Evolutionary conservation across 2,113 vertebrate species (phyloP).

Genomic region (Gymnarchus niloticus): DNA sequence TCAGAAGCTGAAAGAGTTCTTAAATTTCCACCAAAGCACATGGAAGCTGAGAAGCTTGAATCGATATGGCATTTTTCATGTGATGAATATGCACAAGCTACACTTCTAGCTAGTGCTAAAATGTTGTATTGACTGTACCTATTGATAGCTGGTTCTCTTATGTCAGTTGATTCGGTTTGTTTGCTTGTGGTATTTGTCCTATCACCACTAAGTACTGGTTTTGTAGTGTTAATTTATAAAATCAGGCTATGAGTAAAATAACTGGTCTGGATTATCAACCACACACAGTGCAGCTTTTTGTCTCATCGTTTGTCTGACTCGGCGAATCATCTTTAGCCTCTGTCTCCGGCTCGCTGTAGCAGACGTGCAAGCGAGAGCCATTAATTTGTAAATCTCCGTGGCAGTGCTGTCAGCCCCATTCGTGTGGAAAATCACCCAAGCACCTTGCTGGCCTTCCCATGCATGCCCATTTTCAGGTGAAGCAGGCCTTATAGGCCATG

Average conservation of each 20-base stretch:
- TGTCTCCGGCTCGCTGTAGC: neutral
- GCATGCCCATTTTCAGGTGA: neutral
- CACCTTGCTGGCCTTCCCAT: neutral
- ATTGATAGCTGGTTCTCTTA: neutral
- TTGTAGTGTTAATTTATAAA: slow-evolving; percentile 11
- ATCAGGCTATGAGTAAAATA: neutral
- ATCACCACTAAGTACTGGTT: neutral
- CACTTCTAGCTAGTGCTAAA: neutral
- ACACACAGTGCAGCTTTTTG: neutral
- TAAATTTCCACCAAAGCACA: neutral
- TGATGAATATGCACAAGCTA: slow-evolving; percentile 1
- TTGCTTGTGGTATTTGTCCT: neutral
- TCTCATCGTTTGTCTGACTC: neutral
- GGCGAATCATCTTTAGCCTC: neutral
- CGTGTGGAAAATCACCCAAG: neutral
- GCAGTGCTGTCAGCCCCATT: neutral
- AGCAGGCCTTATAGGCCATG: neutral
- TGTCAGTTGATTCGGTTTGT: neutral
- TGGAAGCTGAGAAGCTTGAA: neutral
- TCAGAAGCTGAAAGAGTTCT: neutral
- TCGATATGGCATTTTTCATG: neutral
- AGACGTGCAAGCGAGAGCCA: neutral
- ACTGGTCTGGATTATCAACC: neutral
- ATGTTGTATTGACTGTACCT: slow-evolving; percentile 10
- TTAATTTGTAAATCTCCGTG: neutral